Percentiles rank a stretch among this genome's conserved stretches.
Evolutionary conservation across 1,140 invertebrate genomes (phyloP).

Genomic region (Drosophila yakuba): DNA sequence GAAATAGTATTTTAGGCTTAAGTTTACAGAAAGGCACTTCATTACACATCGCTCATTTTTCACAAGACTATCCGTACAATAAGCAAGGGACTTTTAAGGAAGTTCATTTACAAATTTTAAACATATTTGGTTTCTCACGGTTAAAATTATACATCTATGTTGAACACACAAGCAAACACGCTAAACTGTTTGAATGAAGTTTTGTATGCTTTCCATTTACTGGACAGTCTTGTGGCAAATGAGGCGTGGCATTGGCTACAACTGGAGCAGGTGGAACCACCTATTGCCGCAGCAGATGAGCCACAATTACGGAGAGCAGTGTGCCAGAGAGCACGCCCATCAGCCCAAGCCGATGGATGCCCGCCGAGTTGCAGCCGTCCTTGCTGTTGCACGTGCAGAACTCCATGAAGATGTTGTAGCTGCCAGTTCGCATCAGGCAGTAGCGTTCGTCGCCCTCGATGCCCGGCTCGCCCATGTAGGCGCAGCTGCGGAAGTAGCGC

Average conservation of each 20-base stretch:
- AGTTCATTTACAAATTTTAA: neutral
- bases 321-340: conserved; percentile 95
- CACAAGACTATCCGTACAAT: neutral
- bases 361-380: conserved; percentile 93
- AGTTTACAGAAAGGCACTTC: conserved; percentile 61
- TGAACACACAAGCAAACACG: too few species aligned
- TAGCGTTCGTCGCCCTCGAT: conserved; percentile 95
- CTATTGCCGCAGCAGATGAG: conserved; percentile 83
- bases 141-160: too few species aligned
- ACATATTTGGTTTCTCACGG: too few species aligned
- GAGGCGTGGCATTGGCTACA: conserved; percentile 18
- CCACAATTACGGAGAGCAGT: conserved; percentile 97
- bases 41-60: conserved; percentile 14
- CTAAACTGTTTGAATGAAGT: too few species aligned
- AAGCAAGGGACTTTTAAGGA: neutral
- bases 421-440: conserved; percentile 95
- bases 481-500: conserved; percentile 95
- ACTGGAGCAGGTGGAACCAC: neutral
- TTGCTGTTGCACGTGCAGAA: conserved; percentile 97
- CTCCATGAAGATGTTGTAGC: conserved; percentile 97
- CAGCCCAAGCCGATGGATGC: conserved; percentile 28
- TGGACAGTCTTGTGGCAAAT: conserved; percentile 12
- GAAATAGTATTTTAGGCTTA: conserved; percentile 47
- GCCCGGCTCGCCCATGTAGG: conserved; percentile 95
- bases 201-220: too few species aligned